Conservation (phyloP, 2,113 vertebrate genomes). For the Lanius collurio region DNA sequence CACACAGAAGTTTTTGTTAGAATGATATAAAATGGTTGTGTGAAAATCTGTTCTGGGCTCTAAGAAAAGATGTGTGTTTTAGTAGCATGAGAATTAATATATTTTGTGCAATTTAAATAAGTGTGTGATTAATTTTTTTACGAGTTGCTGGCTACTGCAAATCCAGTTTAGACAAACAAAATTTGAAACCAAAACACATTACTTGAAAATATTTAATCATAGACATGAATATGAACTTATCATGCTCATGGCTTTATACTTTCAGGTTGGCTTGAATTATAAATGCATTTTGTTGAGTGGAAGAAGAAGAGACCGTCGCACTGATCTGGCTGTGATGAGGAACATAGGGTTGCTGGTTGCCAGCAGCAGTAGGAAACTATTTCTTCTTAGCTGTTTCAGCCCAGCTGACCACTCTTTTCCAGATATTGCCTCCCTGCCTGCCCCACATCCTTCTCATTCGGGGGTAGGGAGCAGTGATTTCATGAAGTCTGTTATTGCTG, state of each 20-base stretch:
- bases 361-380: background rate
- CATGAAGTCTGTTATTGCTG: background rate
- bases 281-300: background rate
- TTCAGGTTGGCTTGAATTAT: background rate
- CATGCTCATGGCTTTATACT: background rate
- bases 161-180: conserved; percentile 38
- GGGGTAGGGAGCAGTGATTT: background rate
- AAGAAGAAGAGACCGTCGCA: background rate
- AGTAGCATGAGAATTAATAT: background rate
- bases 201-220: conserved; percentile 34
- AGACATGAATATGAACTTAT: background rate
- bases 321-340: background rate
- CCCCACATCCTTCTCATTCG: background rate
- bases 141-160: background rate
- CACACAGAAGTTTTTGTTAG: background rate
- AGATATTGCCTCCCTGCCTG: background rate
- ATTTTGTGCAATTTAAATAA: background rate
- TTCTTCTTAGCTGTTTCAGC: background rate
- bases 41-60: background rate
- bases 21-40: background rate
- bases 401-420: background rate
- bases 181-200: conserved; percentile 1
- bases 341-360: background rate
- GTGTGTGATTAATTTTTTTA: conserved; percentile 14
- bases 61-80: background rate